These are phyloP conservation scores for Phalloptychus januarius DNA, from an alignment of 2,797 vertebrate genomes.

Conservation along the genomic window DNA sequence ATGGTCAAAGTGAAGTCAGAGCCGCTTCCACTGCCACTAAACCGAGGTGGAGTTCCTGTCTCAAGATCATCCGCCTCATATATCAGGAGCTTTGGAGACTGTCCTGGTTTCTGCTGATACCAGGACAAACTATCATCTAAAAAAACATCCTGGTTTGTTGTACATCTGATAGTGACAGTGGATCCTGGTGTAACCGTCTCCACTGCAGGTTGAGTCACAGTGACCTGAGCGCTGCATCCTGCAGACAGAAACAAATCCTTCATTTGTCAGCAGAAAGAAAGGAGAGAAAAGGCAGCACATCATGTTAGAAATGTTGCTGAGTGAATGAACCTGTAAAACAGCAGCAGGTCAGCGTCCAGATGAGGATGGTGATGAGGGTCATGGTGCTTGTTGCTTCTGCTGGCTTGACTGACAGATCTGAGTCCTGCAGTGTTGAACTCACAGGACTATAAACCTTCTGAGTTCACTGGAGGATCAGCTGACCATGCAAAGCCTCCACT, in stretches of 20 bases:
- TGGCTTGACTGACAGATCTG: no score
- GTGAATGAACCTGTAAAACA: no score
- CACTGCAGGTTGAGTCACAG: slow-evolving; percentile 57
- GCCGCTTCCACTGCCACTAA: slow-evolving; percentile 52
- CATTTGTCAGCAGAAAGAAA: no score
- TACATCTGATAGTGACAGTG: slow-evolving; percentile 45
- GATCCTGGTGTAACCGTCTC: slow-evolving; percentile 33
- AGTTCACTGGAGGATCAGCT: no score
- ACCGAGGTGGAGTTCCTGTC: slow-evolving; percentile 26
- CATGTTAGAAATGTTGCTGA: no score
- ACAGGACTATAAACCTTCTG: no score
- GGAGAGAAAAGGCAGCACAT: no score
- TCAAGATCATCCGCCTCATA: fast-evolving
- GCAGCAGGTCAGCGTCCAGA: no score
- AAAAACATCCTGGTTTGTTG: not conserved
- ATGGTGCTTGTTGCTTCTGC: no score
- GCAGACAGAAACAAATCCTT: slow-evolving; percentile 29
- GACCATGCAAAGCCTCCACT: no score
- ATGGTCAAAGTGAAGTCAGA: slow-evolving; percentile 57
- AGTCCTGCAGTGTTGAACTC: no score
- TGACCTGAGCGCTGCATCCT: slow-evolving; percentile 35
- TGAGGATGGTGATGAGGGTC: no score
- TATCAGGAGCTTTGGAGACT: slow-evolving; percentile 33
- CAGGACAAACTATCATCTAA: not conserved
- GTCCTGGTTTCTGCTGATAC: slow-evolving; percentile 48